These are phyloP conservation scores for Acrocephalus scirpaceus DNA, from an alignment of 2,797 vertebrate species.

Conservation along the genomic window DNA sequence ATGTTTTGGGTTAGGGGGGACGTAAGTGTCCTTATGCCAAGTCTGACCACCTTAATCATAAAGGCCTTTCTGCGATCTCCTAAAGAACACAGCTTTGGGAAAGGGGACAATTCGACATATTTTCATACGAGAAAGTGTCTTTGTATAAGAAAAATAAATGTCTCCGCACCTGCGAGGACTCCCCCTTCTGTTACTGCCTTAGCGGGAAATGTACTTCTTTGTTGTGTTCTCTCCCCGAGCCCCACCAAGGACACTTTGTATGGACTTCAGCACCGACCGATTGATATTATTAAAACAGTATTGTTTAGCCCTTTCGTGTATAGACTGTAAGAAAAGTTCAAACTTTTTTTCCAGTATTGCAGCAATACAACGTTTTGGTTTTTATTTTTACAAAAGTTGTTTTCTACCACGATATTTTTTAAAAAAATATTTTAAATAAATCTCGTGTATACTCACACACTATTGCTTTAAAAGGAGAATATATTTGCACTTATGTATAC, in stretches of 20 bases:
- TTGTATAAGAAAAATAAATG: constrained; percentile 32
- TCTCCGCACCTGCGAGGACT: constrained; percentile 24
- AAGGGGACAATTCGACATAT: not conserved
- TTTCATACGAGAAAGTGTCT: constrained; percentile 18
- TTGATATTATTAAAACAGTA: constrained; percentile 55
- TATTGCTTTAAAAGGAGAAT: constrained; percentile 82
- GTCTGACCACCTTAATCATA: not conserved
- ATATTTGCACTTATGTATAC: constrained; percentile 88
- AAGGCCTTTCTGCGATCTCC: constrained; percentile 15
- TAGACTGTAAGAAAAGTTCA: constrained; percentile 50
- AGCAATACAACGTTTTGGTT: constrained; percentile 63
- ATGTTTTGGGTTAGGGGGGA: not conserved
- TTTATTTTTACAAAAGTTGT: constrained; percentile 69
- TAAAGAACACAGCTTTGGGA: constrained; percentile 31
- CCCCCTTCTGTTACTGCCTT: not conserved
- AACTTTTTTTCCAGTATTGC: constrained; percentile 62
- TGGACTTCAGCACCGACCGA: constrained; percentile 60
- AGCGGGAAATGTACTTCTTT: not conserved
- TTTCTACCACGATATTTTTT: constrained; percentile 78
- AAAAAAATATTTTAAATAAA: constrained; percentile 77
- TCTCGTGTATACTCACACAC: constrained; percentile 82
- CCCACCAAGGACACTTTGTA: constrained; percentile 12
- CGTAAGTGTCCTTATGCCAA: not conserved
- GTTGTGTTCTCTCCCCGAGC: not conserved
- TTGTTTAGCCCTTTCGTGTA: constrained; percentile 55